Evolutionary conservation across 1,140 invertebrate species (phyloP).

Genomic region (Leguminivora glycinivorella): DNA sequence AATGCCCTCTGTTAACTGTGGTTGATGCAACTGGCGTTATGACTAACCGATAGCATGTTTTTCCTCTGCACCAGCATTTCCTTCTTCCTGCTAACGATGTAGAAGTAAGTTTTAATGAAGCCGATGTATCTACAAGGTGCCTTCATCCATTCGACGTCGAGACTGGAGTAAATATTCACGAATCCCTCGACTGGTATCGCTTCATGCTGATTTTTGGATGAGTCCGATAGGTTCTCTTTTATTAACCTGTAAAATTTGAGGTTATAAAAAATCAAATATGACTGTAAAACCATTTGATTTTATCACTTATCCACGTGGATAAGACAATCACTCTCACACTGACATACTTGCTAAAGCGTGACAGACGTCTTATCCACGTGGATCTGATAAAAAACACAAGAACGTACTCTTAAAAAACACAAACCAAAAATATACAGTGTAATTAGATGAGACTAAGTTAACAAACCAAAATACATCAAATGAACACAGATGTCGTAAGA

Average conservation of each 20-base stretch:
- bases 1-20: no score
- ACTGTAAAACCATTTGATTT: neutral
- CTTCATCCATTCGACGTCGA: slow-evolving; percentile 44
- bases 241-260: slow-evolving; percentile 48
- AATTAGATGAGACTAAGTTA: no score
- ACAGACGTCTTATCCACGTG: no score
- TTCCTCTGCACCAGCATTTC: slow-evolving; percentile 52
- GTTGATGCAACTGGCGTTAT: no score
- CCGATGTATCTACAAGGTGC: slow-evolving; percentile 59
- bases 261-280: neutral
- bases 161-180: slow-evolving; percentile 54
- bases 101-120: slow-evolving; percentile 61
- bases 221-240: slow-evolving; percentile 57
- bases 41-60: slow-evolving; percentile 55
- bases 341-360: no score
- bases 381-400: no score
- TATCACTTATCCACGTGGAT: no score
- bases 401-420: no score
- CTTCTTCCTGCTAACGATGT: slow-evolving; percentile 59
- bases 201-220: slow-evolving; percentile 47
- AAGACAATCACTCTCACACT: no score
- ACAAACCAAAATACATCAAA: no score
- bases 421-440: no score
- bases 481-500: no score
- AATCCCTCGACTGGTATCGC: slow-evolving; percentile 56